Percentiles rank a stretch among this genome's conserved stretches.
Evolutionary conservation across 2,888 invertebrate genomes (phyloP).

Genomic region (Agrotis exclamationis): DNA sequence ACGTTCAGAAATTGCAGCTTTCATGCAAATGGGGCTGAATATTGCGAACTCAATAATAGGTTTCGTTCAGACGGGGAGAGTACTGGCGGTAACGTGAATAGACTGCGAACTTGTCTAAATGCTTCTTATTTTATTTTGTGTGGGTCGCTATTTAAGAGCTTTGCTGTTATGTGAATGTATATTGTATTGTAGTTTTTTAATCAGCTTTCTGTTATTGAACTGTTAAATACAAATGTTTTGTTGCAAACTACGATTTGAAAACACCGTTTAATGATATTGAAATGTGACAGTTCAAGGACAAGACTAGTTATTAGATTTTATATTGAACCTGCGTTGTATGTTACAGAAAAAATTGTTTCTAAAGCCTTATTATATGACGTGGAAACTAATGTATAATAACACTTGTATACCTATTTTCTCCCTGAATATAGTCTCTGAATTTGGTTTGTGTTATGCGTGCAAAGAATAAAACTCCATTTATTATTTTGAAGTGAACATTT

Average conservation of each 20-base stretch:
- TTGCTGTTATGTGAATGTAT: background rate
- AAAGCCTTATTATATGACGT: too few species aligned
- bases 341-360: too few species aligned
- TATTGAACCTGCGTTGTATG: too few species aligned
- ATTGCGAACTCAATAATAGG: constrained; percentile 52
- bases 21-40: constrained; percentile 57
- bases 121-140: constrained; percentile 16
- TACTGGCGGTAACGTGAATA: constrained; percentile 30
- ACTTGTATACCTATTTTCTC: too few species aligned
- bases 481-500: too few species aligned
- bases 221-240: background rate
- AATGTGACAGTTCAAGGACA: background rate
- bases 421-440: too few species aligned
- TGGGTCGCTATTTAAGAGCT: background rate
- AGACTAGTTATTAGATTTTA: background rate
- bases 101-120: constrained; percentile 40
- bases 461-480: too few species aligned
- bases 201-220: constrained; percentile 1
- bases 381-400: too few species aligned
- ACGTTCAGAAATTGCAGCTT: constrained; percentile 51
- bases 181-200: constrained; percentile 2
- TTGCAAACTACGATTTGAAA: background rate
- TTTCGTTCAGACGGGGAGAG: constrained; percentile 39
- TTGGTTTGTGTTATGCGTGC: too few species aligned
- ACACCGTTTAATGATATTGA: background rate